phyloP scores from a whole-genome alignment of 35 echinoderm and acorn worm species.

The Apostichopus japonicus region DNA sequence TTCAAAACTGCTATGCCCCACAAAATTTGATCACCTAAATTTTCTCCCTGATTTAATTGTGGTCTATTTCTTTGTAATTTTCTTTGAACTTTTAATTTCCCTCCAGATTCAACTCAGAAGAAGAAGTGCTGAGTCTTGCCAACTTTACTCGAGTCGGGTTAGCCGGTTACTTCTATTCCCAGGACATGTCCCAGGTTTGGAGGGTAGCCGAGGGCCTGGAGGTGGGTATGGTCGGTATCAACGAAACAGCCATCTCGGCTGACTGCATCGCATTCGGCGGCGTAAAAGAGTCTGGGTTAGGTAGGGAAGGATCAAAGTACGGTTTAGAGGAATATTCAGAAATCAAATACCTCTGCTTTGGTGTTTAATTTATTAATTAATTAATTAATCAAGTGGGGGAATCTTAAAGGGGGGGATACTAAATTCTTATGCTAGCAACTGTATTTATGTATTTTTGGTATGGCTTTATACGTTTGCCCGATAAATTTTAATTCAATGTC shows the following conservation, averaged over 20 bases:
- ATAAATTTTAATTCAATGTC: no score
- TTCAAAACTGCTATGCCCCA: no score
- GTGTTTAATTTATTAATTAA: conserved; percentile 7
- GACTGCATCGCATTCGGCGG: conserved; percentile 79
- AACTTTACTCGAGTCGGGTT: conserved; percentile 70
- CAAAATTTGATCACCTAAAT: no score
- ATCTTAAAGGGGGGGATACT: no score
- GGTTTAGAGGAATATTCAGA: conserved; percentile 84
- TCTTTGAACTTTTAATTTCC: not conserved
- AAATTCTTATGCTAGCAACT: no score
- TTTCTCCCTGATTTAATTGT: no score
- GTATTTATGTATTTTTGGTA: no score
- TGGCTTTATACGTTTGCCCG: no score
- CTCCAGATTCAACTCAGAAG: conserved; percentile 82
- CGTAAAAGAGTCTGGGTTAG: conserved; percentile 85
- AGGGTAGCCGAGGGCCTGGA: conserved; percentile 81
- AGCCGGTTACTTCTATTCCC: conserved; percentile 89
- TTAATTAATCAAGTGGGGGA: no score
- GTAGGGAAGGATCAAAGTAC: conserved; percentile 86
- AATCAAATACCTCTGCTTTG: conserved; percentile 84
- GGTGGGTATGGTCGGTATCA: conserved; percentile 90
- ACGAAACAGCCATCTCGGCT: conserved; percentile 75
- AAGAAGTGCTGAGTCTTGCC: conserved; percentile 72
- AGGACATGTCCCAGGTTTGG: conserved; percentile 85
- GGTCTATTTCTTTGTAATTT: no score